Percentiles rank a stretch among this genome's conserved stretches.
Conservation (phyloP, 2,888 invertebrate genomes). For the Cloeon dipterum region DNA sequence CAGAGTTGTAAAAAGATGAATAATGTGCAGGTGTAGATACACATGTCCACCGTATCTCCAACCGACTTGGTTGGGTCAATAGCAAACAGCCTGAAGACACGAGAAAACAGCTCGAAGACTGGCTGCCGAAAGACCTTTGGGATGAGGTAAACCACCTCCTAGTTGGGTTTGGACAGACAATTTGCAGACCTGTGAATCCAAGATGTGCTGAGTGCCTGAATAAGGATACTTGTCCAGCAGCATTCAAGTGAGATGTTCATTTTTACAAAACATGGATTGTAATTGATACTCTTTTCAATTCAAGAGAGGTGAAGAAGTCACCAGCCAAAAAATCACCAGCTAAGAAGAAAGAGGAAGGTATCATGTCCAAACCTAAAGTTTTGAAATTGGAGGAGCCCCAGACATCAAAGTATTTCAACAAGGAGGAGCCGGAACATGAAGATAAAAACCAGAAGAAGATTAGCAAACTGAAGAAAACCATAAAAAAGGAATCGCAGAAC, state of each 20-base stretch:
- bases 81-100: conserved; percentile 67
- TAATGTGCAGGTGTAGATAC: conserved; percentile 62
- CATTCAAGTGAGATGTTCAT: background rate
- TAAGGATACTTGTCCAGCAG: conserved; percentile 47
- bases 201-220: conserved; percentile 68
- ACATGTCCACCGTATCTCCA: conserved; percentile 88
- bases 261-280: too few species aligned
- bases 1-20: conserved; percentile 1
- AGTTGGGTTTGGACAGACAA: conserved; percentile 94
- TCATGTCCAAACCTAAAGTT: too few species aligned
- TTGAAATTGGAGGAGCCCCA: too few species aligned
- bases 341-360: too few species aligned
- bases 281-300: too few species aligned
- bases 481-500: too few species aligned
- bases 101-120: conserved; percentile 54
- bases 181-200: conserved; percentile 64
- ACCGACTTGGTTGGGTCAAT: conserved; percentile 73
- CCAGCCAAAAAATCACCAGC: too few species aligned
- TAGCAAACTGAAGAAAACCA: too few species aligned
- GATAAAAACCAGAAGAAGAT: too few species aligned
- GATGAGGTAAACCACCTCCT: conserved; percentile 68
- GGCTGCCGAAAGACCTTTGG: conserved; percentile 76
- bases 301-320: too few species aligned
- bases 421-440: too few species aligned
- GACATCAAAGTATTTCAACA: conserved; percentile 6